phyloP scores from a whole-genome alignment of 2,888 invertebrate genomes.

The Drosophila mettleri region DNA sequence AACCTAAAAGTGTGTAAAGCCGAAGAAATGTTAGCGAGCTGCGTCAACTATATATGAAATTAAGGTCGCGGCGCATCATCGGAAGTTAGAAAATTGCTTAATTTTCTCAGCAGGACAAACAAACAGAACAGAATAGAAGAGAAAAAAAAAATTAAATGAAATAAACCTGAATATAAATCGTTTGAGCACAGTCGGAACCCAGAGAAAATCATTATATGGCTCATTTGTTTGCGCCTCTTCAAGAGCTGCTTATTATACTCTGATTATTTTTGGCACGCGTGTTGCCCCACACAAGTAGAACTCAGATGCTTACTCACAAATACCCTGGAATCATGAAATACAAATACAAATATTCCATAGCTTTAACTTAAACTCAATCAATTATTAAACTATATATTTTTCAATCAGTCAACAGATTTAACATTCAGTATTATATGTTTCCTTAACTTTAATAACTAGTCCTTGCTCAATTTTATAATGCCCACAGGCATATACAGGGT shows the following conservation, averaged over 20 bases:
- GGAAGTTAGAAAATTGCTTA: constrained; percentile 67
- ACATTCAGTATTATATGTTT: too few species aligned
- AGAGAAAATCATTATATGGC: constrained; percentile 69
- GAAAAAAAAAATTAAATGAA: constrained; percentile 5
- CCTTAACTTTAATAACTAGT: neutral
- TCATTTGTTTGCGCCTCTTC: constrained; percentile 72
- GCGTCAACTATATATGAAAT: constrained; percentile 39
- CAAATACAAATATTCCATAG: too few species aligned
- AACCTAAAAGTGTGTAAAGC: constrained; percentile 76
- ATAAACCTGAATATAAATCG: constrained; percentile 55
- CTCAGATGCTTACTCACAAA: neutral
- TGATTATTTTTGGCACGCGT: constrained; percentile 75
- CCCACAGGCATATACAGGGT: constrained; percentile 2
- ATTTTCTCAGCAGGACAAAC: constrained; percentile 54
- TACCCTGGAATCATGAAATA: constrained; percentile 15
- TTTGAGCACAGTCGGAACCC: constrained; percentile 22
- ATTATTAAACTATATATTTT: neutral
- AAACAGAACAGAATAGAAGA: neutral
- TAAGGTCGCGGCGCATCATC: constrained; percentile 26
- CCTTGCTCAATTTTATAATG: neutral
- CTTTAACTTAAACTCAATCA: neutral
- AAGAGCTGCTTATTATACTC: constrained; percentile 72
- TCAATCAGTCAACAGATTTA: neutral
- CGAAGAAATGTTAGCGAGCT: constrained; percentile 61
- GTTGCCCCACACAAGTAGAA: constrained; percentile 20